Evolutionary conservation across 2,888 invertebrate species (phyloP).

Genomic region (Eupithecia dodoneata): DNA sequence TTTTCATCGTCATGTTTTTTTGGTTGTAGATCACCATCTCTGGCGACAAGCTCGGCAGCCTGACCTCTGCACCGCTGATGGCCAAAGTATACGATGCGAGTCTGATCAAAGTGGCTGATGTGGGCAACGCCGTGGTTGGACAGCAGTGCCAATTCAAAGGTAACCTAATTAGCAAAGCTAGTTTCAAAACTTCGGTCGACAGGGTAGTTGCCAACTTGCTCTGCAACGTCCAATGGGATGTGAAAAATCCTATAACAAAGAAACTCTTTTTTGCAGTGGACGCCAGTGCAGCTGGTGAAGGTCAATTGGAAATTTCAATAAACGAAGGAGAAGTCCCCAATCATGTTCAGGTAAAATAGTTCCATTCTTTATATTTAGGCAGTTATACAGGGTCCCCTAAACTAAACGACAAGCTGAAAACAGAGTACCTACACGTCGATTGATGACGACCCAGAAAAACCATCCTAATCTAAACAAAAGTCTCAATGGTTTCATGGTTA

Average conservation of each 20-base stretch:
- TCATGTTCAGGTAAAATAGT: constrained; percentile 89
- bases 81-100: constrained; percentile 98
- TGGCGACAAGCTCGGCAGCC: constrained; percentile 89
- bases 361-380: not conserved
- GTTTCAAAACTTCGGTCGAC: not conserved
- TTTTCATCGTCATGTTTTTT: not conserved
- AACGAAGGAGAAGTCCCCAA: constrained; percentile 99
- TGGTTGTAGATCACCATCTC: constrained; percentile 86
- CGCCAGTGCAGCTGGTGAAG: constrained; percentile 99
- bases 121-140: constrained; percentile 96
- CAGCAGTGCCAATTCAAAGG: constrained; percentile 98
- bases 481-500: too few species aligned
- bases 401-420: too few species aligned
- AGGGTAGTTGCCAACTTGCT: not conserved
- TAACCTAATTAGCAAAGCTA: constrained; percentile 59
- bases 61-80: constrained; percentile 86
- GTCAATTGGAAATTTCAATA: constrained; percentile 99
- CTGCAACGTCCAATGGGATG: not conserved
- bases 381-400: not conserved
- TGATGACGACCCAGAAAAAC: too few species aligned
- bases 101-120: constrained; percentile 96
- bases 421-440: too few species aligned
- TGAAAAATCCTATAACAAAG: not conserved
- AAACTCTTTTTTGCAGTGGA: constrained; percentile 89
- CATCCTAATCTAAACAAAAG: too few species aligned